Conservation (phyloP, 1,140 invertebrate genomes). For the Halictus rubicundus region DNA sequence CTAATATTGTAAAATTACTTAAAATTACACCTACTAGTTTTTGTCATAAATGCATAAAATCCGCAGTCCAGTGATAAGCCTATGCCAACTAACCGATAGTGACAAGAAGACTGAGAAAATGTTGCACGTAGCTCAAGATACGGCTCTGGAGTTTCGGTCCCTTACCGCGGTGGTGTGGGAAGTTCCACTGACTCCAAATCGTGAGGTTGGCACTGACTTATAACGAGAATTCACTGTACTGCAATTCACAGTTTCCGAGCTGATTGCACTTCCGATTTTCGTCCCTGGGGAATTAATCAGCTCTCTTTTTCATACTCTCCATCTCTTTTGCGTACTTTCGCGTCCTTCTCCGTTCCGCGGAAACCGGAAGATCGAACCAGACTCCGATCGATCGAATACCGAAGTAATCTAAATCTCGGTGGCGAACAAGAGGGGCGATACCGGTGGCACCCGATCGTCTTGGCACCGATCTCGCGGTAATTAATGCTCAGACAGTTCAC, state of each 20-base stretch:
- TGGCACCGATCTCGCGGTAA: conserved; percentile 22
- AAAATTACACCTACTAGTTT: no score
- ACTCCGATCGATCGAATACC: conserved; percentile 26
- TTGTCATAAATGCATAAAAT: no score
- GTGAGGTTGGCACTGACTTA: no score
- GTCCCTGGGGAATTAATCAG: conserved; percentile 22
- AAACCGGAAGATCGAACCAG: neutral
- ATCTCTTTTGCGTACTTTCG: neutral
- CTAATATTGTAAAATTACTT: no score
- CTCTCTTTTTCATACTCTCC: neutral
- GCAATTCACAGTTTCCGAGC: conserved; percentile 7
- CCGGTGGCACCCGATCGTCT: conserved; percentile 16
- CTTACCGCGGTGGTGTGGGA: no score
- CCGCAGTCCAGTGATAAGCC: no score
- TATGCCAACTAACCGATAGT: no score
- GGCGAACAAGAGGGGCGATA: conserved; percentile 5
- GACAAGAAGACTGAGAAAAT: no score
- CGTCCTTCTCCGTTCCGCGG: neutral
- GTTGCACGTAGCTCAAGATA: no score
- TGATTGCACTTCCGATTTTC: conserved; percentile 8
- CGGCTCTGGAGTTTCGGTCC: no score
- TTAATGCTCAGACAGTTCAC: conserved; percentile 37
- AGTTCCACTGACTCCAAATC: no score
- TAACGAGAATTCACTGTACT: no score
- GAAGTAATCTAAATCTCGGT: neutral